A percentile compares a stretch with the other conserved stretches of the same genome.
Evolutionary conservation across 2,113 vertebrate genomes (phyloP).

Genomic region (Trichomycterus rosablanca): DNA sequence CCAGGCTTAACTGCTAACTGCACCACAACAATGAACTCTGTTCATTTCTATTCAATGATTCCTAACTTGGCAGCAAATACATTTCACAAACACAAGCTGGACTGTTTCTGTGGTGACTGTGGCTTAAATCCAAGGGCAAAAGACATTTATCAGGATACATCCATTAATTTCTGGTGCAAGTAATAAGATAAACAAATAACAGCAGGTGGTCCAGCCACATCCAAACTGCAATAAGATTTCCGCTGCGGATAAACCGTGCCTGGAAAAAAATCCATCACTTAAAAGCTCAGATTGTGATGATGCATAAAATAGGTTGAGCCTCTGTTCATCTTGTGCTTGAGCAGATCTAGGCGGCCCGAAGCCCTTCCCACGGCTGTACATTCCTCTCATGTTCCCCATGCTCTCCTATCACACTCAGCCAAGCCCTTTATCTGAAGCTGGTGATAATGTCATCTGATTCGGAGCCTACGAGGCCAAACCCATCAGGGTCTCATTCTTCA

Average conservation of each 20-base stretch:
- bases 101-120: no score
- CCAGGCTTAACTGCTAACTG: no score
- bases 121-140: no score
- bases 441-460: conserved; percentile 18
- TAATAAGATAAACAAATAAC: conserved; percentile 49
- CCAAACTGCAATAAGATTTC: conserved; percentile 24
- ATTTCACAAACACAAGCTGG: no score
- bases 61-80: no score
- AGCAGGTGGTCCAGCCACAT: conserved; percentile 48
- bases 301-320: conserved; percentile 17
- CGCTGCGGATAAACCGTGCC: conserved; percentile 22
- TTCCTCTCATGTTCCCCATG: conserved; percentile 32
- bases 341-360: conserved; percentile 10
- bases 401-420: conserved; percentile 8
- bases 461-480: not conserved
- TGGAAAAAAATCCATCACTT: no score
- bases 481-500: conserved; percentile 21
- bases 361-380: conserved; percentile 22
- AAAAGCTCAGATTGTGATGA: not conserved
- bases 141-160: no score
- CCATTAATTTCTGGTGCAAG: conserved; percentile 2
- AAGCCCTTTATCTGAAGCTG: conserved; percentile 1
- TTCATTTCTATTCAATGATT: no score
- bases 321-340: not conserved
- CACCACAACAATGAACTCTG: no score